phyloP scores from a whole-genome alignment of 2,113 vertebrate species.

The Microcebus griseorufus region DNA sequence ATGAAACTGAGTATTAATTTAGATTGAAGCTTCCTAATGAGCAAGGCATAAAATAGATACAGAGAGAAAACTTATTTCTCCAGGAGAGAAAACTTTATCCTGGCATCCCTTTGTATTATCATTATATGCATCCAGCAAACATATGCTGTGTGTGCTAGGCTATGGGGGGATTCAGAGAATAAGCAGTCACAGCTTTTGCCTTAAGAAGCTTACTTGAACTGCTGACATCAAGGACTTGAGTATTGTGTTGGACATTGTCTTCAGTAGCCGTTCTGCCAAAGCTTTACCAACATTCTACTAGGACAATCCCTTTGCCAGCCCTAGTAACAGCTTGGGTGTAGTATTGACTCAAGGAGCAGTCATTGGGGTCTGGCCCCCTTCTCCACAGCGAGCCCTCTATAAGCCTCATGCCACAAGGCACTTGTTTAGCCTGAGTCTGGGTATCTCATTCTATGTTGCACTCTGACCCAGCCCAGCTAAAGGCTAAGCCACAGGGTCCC shows the following conservation, averaged over 20 bases:
- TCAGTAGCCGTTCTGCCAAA: neutral
- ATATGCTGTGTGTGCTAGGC: neutral
- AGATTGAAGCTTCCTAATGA: neutral
- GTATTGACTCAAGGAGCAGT: conserved; percentile 21
- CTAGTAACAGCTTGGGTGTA: conserved; percentile 59
- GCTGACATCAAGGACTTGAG: conserved; percentile 31
- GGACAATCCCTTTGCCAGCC: neutral
- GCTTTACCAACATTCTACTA: conserved; percentile 28
- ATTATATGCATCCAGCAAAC: neutral
- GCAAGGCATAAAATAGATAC: neutral
- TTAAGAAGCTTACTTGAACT: conserved; percentile 51
- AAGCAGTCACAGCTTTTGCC: conserved; percentile 32
- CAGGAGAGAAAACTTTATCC: neutral
- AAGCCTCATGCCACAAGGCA: conserved; percentile 49
- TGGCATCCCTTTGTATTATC: conserved; percentile 31
- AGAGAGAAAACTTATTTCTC: conserved; percentile 16
- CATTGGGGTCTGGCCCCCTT: neutral
- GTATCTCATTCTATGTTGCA: conserved; percentile 28
- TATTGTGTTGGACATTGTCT: conserved; percentile 33
- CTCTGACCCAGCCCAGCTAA: conserved; percentile 54
- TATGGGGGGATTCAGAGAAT: neutral
- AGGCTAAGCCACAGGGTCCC: conserved; percentile 75
- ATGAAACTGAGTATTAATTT: conserved; percentile 33
- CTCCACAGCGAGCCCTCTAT: neutral
- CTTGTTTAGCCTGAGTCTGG: conserved; percentile 47